Evolutionary conservation across 2,888 invertebrate genomes (phyloP), one percentile per base, ranked within the genome.

Genomic region (Torymus auratus): DNA sequence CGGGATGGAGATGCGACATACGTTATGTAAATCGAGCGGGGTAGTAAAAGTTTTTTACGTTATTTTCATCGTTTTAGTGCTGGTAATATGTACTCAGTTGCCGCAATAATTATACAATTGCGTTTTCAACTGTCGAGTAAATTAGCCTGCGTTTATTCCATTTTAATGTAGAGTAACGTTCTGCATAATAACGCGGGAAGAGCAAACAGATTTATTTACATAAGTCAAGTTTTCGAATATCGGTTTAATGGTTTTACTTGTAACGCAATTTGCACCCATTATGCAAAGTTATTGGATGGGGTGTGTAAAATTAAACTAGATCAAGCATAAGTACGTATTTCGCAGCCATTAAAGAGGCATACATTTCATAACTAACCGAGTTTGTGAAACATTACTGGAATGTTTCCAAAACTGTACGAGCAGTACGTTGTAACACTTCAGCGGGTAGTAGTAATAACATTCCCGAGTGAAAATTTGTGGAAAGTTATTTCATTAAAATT

Each of bases 281-380:
- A 41, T 13, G n/a, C 41, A 15, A 14, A 15, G 23, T 11, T 11
- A 23, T 41, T 41, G 41, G 41, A 41, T 41, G 7, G 5, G 41
- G 41, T 41, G 41, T 41, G 41, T 41, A 65, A 65, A 58, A 73
- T 73, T 73, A 56, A 74, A 65, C 15, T 65, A 58, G 65, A 74
- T 64, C 17, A 58, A 56, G 65, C 12, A 41, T 65, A 17, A 20
- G 50, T 53, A 67, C 14, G 23, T n/a, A 41, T 41, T 41, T 41
- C 41, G 41, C 41, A 41, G 41, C 20, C 65, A 68, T 67, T 75
- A 60, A 60, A 11, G 60, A 12, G n/a, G 67, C 58, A 23, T 75
- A 23, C 23, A 62, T 53, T 72, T 62, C 53, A 41, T 53, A 62
- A 62, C 15, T 53, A 58, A 72, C 61, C 41, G 41, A 62, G 53